Evolutionary conservation across 2,797 vertebrate genomes (phyloP).

Genomic region (Oreortyx pictus): DNA sequence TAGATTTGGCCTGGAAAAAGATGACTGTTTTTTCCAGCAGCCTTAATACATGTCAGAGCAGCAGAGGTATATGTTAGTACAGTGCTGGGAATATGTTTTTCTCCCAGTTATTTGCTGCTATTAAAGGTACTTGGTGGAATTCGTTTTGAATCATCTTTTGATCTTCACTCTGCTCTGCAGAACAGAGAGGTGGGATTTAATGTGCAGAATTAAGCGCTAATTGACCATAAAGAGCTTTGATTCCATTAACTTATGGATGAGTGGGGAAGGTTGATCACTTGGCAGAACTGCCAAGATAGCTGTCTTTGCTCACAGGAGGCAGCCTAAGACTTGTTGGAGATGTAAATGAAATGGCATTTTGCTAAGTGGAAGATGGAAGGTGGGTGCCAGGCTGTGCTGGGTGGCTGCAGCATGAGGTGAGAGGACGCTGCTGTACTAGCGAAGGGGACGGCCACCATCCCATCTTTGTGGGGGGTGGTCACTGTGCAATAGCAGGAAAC

Average conservation of each 20-base stretch:
- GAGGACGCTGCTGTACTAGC: background rate
- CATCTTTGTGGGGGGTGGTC: fast-evolving
- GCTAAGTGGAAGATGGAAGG: background rate
- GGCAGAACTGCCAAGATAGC: background rate
- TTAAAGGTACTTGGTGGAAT: background rate
- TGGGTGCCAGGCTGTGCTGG: background rate
- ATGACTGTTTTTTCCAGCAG: background rate
- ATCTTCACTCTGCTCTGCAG: conserved; percentile 4
- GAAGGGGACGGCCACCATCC: fast-evolving
- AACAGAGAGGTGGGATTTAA: background rate
- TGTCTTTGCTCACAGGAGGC: background rate
- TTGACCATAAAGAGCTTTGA: conserved; percentile 4
- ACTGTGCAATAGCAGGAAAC: background rate
- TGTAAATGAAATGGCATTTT: background rate
- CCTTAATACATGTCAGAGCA: conserved; percentile 14
- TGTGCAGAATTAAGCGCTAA: background rate
- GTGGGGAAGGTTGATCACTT: background rate
- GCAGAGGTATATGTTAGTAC: background rate
- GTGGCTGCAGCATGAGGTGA: background rate
- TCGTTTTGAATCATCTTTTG: conserved; percentile 38
- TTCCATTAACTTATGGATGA: background rate
- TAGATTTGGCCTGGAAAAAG: conserved; percentile 13
- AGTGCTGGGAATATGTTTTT: background rate
- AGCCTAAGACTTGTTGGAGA: background rate
- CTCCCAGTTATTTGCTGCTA: background rate